These are phyloP conservation scores for Cryptomyrus ogoouensis DNA, from an alignment of 2,113 vertebrate genomes.

Conservation along the genomic window DNA sequence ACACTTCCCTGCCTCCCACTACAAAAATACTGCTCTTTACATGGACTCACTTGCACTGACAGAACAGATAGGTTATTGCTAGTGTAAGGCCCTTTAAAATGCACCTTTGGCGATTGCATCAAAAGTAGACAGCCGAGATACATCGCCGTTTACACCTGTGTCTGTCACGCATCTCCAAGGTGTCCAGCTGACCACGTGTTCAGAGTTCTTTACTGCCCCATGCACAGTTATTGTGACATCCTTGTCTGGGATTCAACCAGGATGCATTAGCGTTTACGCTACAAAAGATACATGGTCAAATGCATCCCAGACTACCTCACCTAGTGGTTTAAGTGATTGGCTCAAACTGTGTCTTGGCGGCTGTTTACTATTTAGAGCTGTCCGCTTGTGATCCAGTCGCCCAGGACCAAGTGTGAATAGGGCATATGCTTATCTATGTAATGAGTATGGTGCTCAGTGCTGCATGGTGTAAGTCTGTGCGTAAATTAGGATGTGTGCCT, in stretches of 20 bases:
- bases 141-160: not conserved
- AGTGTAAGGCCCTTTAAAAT: not conserved
- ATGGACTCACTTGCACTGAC: not conserved
- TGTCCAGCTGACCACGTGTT: not conserved
- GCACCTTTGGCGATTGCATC: not conserved
- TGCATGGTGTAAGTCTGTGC: not conserved
- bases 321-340: not conserved
- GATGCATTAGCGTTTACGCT: not conserved
- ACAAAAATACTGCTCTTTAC: not conserved
- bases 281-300: not conserved
- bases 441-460: not conserved
- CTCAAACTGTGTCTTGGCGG: not conserved
- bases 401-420: not conserved
- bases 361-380: not conserved
- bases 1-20: not conserved
- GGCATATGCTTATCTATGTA: not conserved
- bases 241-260: not conserved
- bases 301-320: not conserved
- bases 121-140: not conserved
- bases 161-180: not conserved
- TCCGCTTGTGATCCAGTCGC: not conserved
- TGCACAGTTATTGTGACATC: not conserved
- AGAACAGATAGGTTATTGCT: not conserved
- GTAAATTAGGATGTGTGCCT: not conserved
- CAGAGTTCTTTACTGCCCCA: not conserved